phyloP scores from a whole-genome alignment of 1,140 invertebrate genomes.

The Leucophenga varia region DNA sequence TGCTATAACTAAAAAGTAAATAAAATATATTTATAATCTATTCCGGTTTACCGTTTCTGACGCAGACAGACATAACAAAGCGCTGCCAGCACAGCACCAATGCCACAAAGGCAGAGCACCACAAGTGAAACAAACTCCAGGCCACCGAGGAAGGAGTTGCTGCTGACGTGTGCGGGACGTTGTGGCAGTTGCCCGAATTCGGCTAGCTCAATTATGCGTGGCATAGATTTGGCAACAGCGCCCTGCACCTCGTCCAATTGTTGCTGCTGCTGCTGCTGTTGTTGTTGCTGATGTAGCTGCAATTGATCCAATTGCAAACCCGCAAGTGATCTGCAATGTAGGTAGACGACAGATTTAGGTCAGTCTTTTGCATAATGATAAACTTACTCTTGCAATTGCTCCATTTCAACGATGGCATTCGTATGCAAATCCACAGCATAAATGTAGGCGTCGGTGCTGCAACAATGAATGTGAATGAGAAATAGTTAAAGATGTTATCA shows the following conservation, averaged over 20 bases:
- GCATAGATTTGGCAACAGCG: constrained; percentile 32
- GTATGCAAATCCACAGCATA: constrained; percentile 80
- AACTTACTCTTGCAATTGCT: constrained; percentile 71
- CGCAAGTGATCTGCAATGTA: constrained; percentile 26
- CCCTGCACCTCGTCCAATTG: constrained; percentile 11
- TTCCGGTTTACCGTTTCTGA: constrained; percentile 63
- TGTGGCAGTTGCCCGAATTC: constrained; percentile 56
- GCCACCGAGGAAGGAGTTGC: constrained; percentile 60
- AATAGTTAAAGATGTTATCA: neutral
- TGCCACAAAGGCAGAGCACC: constrained; percentile 74
- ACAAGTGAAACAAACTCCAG: constrained; percentile 78
- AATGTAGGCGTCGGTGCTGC: constrained; percentile 79
- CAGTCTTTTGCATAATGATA: neutral
- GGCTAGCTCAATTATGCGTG: constrained; percentile 63
- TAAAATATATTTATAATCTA: constrained; percentile 9
- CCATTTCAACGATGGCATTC: constrained; percentile 79
- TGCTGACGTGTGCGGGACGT: constrained; percentile 28
- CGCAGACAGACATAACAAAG: constrained; percentile 76
- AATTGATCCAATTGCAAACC: constrained; percentile 40
- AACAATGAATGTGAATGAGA: constrained; percentile 36
- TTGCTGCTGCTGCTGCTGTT: constrained; percentile 28
- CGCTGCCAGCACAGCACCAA: constrained; percentile 74
- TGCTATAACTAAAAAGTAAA: constrained; percentile 2
- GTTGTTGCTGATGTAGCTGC: constrained; percentile 23
- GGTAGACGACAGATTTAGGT: constrained; percentile 12